Percentiles rank a stretch among this genome's conserved stretches.
Evolutionary conservation across 2,113 vertebrate genomes (phyloP).

Genomic region (Centrocercus urophasianus): DNA sequence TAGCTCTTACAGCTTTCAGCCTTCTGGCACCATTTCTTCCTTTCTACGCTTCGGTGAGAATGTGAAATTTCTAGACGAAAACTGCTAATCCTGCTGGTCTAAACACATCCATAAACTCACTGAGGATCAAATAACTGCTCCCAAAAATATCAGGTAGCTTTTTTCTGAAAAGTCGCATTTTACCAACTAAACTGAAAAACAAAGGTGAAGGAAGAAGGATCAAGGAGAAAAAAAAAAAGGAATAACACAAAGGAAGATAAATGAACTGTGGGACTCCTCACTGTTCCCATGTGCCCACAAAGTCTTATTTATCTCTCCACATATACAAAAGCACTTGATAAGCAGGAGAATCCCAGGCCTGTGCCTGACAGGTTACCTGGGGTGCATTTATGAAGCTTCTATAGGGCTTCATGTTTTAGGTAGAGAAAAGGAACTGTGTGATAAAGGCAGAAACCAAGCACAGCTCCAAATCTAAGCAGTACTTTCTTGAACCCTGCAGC

Average conservation of each 20-base stretch:
- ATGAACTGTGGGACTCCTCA: neutral
- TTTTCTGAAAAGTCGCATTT: neutral
- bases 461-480: neutral
- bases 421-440: rapidly evolving
- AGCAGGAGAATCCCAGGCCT: neutral
- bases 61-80: neutral
- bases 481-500: neutral
- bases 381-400: neutral
- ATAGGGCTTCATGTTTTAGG: neutral
- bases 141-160: neutral
- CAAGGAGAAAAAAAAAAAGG: neutral
- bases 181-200: neutral
- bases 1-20: neutral
- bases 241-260: neutral
- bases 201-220: neutral
- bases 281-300: neutral
- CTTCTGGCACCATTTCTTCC: neutral
- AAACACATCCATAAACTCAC: neutral
- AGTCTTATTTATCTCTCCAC: neutral
- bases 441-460: neutral
- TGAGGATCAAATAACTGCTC: neutral
- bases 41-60: neutral
- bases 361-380: neutral
- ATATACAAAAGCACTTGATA: neutral
- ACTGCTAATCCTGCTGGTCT: neutral